Percentiles rank a stretch among this genome's conserved stretches.
Evolutionary conservation across 2,797 vertebrate genomes (phyloP).

Genomic region (Scolopax rusticola): DNA sequence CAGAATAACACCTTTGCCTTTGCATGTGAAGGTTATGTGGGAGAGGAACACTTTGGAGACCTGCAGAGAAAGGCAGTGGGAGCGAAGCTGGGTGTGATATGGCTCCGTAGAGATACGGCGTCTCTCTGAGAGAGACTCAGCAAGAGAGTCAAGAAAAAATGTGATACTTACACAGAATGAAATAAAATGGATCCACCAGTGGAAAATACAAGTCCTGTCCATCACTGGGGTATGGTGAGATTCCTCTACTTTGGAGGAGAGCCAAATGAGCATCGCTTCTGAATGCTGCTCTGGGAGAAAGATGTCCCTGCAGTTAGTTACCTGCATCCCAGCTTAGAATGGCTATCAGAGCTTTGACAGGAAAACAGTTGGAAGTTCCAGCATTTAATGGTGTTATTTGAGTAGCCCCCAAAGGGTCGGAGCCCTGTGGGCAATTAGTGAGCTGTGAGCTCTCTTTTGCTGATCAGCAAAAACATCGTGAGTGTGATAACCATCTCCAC

Average conservation of each 20-base stretch:
- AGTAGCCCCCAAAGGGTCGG: not conserved
- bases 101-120: rapidly evolving
- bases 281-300: not conserved
- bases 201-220: not conserved
- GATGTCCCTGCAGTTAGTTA: not conserved
- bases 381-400: rapidly evolving
- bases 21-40: too few species aligned
- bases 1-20: not conserved
- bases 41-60: not conserved
- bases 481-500: not conserved
- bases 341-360: not conserved
- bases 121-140: too few species aligned
- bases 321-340: not conserved
- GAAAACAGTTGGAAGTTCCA: not conserved
- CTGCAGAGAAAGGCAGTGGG: not conserved
- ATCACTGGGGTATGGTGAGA: not conserved
- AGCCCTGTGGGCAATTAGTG: not conserved
- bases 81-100: not conserved
- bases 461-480: not conserved
- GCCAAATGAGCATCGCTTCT: not conserved
- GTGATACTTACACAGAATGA: rapidly evolving
- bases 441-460: not conserved
- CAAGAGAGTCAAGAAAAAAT: not conserved
- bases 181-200: not conserved
- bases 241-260: not conserved